Base-by-base conservation (phyloP, 2,113 vertebrate genomes). In the Tonatia bakeri region DNA sequence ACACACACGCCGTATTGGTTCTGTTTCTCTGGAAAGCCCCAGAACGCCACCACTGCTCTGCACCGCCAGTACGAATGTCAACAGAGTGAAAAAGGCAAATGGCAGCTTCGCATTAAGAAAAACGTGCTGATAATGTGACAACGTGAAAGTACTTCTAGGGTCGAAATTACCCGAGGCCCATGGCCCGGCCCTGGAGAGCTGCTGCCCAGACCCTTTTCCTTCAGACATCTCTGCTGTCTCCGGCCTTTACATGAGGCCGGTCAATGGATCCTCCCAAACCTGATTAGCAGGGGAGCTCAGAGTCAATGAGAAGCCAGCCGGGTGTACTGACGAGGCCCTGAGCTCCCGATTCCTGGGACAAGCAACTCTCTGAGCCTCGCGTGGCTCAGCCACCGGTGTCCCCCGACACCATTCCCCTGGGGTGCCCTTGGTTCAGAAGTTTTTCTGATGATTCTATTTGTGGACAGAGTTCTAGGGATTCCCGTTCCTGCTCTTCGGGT, bases 401-500 rank as follows among this genome's bases (percentile, higher is more conserved):
- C 95, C 61, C 24, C 75, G 56, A 52, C 40, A 75, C 7, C 40
- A 3, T 26, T 92, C 47, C 76, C 67, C 77, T 52, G 12, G 2
- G 86, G 43, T 24, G 17, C 4, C 40, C 87, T 94, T 83, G 91
- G 45, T 77, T 95, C 88, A 17, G 95, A 76, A 70, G 38, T 33
- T 7, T 24, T 38, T 73, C 79, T 87, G 70, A 85, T 76, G 52
- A 84, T 94, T 95, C 67, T 89, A 26, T 47, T 64, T 91, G n/a
- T 16, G 24, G 91, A 38, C 31, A 54, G 96, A 45, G 31, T 75
- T 70, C 52, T 82, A 59, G 64, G 1, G 24, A 67, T 47, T 89
- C 45, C 20, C 14, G 52, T 22, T 3, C 28, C 59, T 33, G 31
- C 9, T 91, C 54, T 96, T 84, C 89, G 90, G 95, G 85, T 80